Evolutionary conservation across 2,113 vertebrate species (phyloP).

Genomic region (Glareola pratincola): DNA sequence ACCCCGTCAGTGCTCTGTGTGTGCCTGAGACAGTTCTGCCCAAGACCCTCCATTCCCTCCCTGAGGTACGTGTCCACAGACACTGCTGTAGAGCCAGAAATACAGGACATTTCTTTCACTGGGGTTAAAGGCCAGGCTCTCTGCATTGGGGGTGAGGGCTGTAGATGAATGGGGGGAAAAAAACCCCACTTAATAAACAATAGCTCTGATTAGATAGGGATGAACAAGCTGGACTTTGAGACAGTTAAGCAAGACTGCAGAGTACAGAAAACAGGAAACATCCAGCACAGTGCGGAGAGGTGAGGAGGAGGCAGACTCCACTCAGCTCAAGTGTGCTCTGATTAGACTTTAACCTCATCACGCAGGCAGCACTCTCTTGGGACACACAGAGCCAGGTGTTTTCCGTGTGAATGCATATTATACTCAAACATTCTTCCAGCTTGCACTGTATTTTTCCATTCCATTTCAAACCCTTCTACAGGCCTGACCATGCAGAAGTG

Average conservation of each 20-base stretch:
- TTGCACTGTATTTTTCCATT: not conserved
- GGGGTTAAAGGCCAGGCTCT: not conserved
- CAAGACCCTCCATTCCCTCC: too few relatives aligned
- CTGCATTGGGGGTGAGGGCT: not conserved
- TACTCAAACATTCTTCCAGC: not conserved
- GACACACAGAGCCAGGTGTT: not conserved
- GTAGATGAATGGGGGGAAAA: not conserved
- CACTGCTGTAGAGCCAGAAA: not conserved
- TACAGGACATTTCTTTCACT: not conserved
- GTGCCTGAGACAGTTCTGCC: not conserved
- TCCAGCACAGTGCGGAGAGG: not conserved
- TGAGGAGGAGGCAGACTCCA: not conserved
- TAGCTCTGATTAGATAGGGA: constrained; percentile 72
- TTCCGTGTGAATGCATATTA: not conserved
- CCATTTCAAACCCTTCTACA: not conserved
- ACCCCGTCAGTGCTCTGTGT: not conserved
- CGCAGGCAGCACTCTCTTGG: not conserved
- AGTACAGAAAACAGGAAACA: constrained; percentile 57
- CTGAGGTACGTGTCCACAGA: not conserved
- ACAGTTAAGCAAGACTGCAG: constrained; percentile 66
- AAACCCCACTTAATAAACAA: constrained; percentile 47
- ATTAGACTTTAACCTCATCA: constrained; percentile 17
- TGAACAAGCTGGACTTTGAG: constrained; percentile 72
- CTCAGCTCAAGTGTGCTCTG: not conserved
- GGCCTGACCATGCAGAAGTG: not conserved